phyloP scores from a whole-genome alignment of 2,888 invertebrate genomes.

The Agrochola lota region DNA sequence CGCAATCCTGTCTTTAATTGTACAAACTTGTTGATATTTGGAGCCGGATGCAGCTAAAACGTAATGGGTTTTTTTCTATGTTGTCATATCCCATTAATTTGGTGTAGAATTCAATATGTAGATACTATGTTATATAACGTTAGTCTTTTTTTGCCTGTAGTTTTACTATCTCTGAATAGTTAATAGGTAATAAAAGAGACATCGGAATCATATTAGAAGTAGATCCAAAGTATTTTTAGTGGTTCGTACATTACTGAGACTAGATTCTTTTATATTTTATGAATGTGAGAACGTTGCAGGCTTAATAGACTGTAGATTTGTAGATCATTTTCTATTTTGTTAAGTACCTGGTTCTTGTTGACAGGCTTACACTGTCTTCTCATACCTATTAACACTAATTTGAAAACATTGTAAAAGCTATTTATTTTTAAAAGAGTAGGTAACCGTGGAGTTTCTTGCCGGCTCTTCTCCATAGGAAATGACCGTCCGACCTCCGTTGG shows the following conservation, averaged over 20 bases:
- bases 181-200: neutral
- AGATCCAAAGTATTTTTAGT: neutral
- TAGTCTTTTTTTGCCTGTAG: neutral
- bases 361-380: too few species aligned
- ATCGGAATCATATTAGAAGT: neutral
- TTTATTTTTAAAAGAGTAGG: too few species aligned
- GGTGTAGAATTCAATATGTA: neutral
- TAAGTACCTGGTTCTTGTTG: too few species aligned
- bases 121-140: slow-evolving; percentile 1
- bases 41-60: slow-evolving; percentile 10
- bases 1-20: slow-evolving; percentile 4
- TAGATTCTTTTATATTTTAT: too few species aligned
- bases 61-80: neutral
- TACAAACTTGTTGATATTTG: neutral
- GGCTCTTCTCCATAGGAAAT: too few species aligned
- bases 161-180: neutral
- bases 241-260: neutral
- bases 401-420: too few species aligned
- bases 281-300: too few species aligned
- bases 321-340: too few species aligned
- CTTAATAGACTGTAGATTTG: too few species aligned
- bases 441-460: too few species aligned
- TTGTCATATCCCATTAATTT: neutral
- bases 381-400: too few species aligned
- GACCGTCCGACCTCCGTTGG: too few species aligned